These are phyloP conservation scores for Strigamia maritima DNA, from an alignment of 2,888 invertebrate genomes.

Conservation along the genomic window DNA sequence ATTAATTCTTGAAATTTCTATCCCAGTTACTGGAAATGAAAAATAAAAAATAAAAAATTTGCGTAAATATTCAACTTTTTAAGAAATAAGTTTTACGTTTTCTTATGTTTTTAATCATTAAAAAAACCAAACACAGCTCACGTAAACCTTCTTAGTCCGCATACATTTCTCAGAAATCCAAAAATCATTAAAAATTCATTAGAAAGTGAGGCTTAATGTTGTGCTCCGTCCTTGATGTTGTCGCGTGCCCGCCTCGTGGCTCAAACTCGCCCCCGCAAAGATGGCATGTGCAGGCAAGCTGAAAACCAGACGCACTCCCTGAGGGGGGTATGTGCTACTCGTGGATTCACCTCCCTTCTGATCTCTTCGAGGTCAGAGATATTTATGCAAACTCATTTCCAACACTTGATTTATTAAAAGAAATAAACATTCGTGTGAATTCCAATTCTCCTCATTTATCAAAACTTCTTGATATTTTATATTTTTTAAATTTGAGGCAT, in stretches of 20 bases:
- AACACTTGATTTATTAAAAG: background rate
- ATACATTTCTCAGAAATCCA: background rate
- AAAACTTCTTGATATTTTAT: background rate
- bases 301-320: slow-evolving; percentile 28
- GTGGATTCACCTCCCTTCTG: background rate
- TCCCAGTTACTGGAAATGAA: no score
- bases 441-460: background rate
- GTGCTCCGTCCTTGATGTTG: slow-evolving; percentile 6
- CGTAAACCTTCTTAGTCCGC: no score
- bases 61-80: no score
- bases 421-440: background rate
- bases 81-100: no score
- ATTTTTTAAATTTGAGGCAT: background rate
- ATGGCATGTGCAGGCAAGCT: slow-evolving; percentile 29
- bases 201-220: background rate
- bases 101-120: no score
- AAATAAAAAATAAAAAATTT: no score
- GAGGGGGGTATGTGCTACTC: slow-evolving; percentile 32
- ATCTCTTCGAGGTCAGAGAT: slow-evolving; percentile 11
- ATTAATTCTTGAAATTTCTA: no score
- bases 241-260: slow-evolving; percentile 34
- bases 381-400: background rate
- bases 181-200: background rate
- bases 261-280: slow-evolving; percentile 31
- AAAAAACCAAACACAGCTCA: no score